phyloP scores from a whole-genome alignment of 1,140 invertebrate genomes.

The Halyomorpha halys region DNA sequence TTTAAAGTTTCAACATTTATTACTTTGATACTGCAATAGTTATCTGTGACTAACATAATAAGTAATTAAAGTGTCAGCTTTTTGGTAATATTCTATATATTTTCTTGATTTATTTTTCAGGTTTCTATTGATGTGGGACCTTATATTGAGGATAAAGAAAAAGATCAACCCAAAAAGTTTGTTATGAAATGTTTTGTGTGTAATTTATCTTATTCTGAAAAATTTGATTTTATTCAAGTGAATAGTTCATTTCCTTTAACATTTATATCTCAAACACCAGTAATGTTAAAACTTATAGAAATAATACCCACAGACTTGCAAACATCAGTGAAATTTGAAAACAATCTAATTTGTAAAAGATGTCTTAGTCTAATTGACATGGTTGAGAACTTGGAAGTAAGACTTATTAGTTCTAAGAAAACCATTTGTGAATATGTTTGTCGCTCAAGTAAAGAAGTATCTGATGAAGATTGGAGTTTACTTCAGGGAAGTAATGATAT shows the following conservation, averaged over 20 bases:
- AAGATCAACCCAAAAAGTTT: background rate
- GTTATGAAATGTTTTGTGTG: conserved; percentile 5
- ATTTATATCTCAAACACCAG: conserved; percentile 9
- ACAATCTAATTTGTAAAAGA: conserved; percentile 4
- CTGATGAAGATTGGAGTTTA: background rate
- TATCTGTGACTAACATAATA: no score
- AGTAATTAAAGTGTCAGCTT: no score
- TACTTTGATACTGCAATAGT: no score
- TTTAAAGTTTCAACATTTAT: no score
- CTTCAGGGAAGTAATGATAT: conserved; percentile 2
- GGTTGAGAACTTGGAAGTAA: conserved; percentile 8
- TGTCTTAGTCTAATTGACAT: conserved; percentile 15
- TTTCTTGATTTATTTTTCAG: conserved; percentile 4
- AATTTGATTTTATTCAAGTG: conserved; percentile 5
- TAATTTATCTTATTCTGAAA: background rate
- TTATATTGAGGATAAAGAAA: background rate
- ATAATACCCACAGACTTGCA: conserved; percentile 9
- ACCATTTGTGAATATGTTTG: conserved; percentile 1
- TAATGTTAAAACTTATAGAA: conserved; percentile 10
- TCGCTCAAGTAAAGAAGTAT: background rate
- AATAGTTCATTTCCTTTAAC: conserved; percentile 11
- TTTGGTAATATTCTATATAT: background rate
- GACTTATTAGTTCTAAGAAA: conserved; percentile 1
- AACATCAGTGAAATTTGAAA: conserved; percentile 11
- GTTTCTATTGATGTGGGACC: conserved; percentile 12